A percentile compares a stretch with the other conserved stretches of the same genome.
phyloP scores from a whole-genome alignment of 1,140 invertebrate genomes.

The Oppia nitens region DNA sequence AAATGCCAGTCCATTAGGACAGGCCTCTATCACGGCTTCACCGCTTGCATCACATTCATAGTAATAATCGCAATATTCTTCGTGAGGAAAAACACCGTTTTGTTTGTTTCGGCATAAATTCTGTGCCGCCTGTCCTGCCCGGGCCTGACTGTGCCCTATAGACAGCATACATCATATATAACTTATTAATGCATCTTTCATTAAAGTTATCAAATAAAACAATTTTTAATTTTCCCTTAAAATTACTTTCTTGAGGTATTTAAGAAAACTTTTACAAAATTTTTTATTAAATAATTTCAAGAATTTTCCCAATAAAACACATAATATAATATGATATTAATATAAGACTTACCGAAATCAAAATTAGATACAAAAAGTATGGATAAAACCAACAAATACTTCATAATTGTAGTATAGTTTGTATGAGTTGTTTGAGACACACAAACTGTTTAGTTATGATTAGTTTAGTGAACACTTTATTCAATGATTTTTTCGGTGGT shows the following conservation, averaged over 20 bases:
- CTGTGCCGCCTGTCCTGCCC: slow-evolving; percentile 14
- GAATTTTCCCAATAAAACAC: too few relatives aligned
- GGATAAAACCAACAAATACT: background rate
- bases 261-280: too few relatives aligned
- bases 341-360: background rate
- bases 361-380: background rate
- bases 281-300: too few relatives aligned
- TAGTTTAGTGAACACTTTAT: too few relatives aligned
- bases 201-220: background rate
- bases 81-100: slow-evolving; percentile 21
- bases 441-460: too few relatives aligned
- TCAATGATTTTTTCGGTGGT: too few relatives aligned
- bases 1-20: slow-evolving; percentile 73
- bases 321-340: too few relatives aligned
- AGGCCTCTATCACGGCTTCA: slow-evolving; percentile 28
- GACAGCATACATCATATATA: too few relatives aligned
- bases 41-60: slow-evolving; percentile 22
- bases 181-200: too few relatives aligned
- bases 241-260: too few relatives aligned
- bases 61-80: slow-evolving; percentile 26
- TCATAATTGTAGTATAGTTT: background rate
- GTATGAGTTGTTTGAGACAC: too few relatives aligned
- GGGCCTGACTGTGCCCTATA: background rate
- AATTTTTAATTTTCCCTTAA: background rate
- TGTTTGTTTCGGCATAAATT: slow-evolving; percentile 17